phyloP scores from a whole-genome alignment of 2,113 vertebrate species.

The Gila orcuttii region DNA sequence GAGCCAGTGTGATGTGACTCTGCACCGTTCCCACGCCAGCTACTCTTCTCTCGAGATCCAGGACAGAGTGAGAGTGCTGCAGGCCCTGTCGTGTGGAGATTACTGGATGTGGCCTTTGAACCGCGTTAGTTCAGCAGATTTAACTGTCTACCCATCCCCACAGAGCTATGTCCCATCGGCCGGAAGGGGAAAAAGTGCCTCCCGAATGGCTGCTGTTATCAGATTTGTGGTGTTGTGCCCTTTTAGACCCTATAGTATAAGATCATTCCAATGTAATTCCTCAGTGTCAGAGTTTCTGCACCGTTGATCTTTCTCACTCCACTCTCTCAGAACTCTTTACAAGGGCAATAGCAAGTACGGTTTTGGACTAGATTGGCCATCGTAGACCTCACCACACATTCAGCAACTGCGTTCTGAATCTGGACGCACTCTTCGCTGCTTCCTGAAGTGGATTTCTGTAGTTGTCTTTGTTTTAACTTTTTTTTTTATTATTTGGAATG shows the following conservation, averaged over 20 bases:
- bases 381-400: conserved; percentile 9
- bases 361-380: neutral
- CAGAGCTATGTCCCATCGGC: conserved; percentile 29
- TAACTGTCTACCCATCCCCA: conserved; percentile 32
- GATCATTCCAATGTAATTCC: conserved; percentile 53
- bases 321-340: conserved; percentile 29
- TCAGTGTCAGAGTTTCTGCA: conserved; percentile 56
- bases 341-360: conserved; percentile 1
- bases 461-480: neutral
- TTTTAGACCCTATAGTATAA: conserved; percentile 40
- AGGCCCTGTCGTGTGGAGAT: conserved; percentile 36
- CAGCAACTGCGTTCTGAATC: neutral
- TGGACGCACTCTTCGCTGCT: neutral
- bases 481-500: no score
- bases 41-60: neutral
- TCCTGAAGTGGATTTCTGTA: neutral
- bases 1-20: neutral
- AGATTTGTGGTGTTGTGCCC: conserved; percentile 45
- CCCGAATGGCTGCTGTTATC: conserved; percentile 47
- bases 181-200: conserved; percentile 8
- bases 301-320: conserved; percentile 40
- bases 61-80: conserved; percentile 1
- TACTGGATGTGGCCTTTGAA: conserved; percentile 36
- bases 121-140: conserved; percentile 42
- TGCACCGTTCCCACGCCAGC: neutral